Base-by-base conservation (phyloP, 2,113 vertebrate species). In the Sapajus apella region DNA sequence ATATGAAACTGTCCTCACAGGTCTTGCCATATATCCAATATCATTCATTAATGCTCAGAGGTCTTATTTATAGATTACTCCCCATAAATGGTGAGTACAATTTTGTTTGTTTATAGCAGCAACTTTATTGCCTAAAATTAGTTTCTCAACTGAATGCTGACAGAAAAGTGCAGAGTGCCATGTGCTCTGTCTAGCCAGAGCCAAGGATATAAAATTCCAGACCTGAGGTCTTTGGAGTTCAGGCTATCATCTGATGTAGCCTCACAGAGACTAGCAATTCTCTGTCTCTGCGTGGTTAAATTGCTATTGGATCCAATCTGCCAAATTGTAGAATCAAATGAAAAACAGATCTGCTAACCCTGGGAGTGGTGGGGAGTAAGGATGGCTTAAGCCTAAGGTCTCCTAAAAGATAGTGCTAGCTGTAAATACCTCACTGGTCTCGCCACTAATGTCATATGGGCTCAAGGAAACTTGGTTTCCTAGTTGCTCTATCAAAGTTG, bases 101-200 rank as follows among this genome's bases (percentile, higher is more conserved):
- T 87, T 95, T 79, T 89, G 68, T 79, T 85, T 92, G 68, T 87
- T 80, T 79, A 32, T 81, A 16, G 61, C 43, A 61, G 70, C 55
- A 81, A 21, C 79, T 92, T 83, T 94, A 73, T 16, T 81, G 40
- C 25, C 47, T 96, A 11, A 61, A 16, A 73, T 91, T 77, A 21
- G 40, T 80, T 94, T 50, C 30, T 87, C 68, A 50, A 89, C 80
- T 30, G 23, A 20, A 23, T 35, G 37, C 23, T 77, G 20, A 25
- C 7, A 13, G 14, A 32, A 75, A 43, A 75, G 47, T 40, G 23
- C 64, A 27, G 76, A 66, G 10, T 58, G 66, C 17, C 6, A 3
- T 23, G 45, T 20, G 23, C 52, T 66, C 40, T 75, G 3, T 64
- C 8, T 18, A 47, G 40, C 12, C 1, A 9, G n/a, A 92, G 32